Conservation (phyloP, 2,797 vertebrate genomes). For the Botia kubotai region DNA sequence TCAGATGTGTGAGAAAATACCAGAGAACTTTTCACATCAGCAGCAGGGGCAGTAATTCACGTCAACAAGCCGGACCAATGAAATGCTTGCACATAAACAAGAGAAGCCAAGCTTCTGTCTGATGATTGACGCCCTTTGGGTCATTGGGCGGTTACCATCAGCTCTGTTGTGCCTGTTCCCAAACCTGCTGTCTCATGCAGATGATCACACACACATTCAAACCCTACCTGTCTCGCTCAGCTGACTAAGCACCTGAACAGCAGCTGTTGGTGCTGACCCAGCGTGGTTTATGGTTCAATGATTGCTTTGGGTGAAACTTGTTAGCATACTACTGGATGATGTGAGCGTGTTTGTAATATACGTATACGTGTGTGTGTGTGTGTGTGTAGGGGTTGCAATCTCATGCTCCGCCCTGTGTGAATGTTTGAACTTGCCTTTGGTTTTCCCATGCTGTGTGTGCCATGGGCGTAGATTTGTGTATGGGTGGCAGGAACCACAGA, state of each 20-base stretch:
- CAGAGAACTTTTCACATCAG: slow-evolving; percentile 35
- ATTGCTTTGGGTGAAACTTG: background rate
- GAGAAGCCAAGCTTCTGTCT: background rate
- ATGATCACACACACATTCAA: slow-evolving; percentile 13
- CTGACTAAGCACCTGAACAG: slow-evolving; percentile 41
- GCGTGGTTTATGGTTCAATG: background rate
- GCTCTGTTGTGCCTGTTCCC: background rate
- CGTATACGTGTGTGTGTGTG: slow-evolving; percentile 5
- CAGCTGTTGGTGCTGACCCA: slow-evolving; percentile 37
- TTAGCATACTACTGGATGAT: slow-evolving; percentile 22
- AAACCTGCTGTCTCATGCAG: slow-evolving; percentile 34
- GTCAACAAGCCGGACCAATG: slow-evolving; percentile 53
- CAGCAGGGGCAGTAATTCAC: slow-evolving; percentile 39
- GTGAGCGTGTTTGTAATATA: background rate
- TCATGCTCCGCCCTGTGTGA: slow-evolving; percentile 32
- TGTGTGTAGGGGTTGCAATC: slow-evolving; percentile 13
- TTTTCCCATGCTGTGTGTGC: slow-evolving; percentile 12
- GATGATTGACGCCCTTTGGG: slow-evolving; percentile 48
- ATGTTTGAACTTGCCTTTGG: slow-evolving; percentile 47
- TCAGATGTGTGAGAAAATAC: slow-evolving; percentile 49
- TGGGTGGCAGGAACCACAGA: background rate
- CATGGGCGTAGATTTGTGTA: slow-evolving; percentile 1
- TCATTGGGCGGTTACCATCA: slow-evolving; percentile 42
- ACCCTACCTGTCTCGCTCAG: slow-evolving; percentile 21
- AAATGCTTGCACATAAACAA: slow-evolving; percentile 46